phyloP scores from a whole-genome alignment of 2,113 vertebrate species.

The Nematolebias whitei region DNA sequence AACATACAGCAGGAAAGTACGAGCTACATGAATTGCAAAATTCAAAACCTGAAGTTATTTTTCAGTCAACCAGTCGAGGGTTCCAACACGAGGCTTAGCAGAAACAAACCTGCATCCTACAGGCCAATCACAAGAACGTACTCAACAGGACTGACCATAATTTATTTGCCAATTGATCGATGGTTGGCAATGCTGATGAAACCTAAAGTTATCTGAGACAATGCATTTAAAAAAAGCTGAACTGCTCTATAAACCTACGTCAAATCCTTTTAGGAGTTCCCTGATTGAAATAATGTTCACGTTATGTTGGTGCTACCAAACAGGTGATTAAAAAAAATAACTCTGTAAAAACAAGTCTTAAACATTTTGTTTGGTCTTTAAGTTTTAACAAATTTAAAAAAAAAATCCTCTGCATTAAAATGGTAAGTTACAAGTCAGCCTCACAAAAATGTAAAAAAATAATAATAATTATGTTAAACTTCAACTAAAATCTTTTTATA shows the following conservation, averaged over 20 bases:
- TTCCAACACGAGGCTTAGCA: too few relatives aligned
- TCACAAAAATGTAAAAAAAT: constrained; percentile 1
- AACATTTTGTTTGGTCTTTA: not conserved
- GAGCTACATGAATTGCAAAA: too few relatives aligned
- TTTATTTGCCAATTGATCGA: not conserved
- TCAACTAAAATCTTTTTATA: constrained; percentile 6
- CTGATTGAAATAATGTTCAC: not conserved
- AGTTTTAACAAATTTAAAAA: not conserved
- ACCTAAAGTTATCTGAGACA: constrained; percentile 9
- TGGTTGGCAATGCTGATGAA: constrained; percentile 15
- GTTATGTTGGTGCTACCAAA: constrained; percentile 16
- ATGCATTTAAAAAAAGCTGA: not conserved
- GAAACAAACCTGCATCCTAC: too few relatives aligned
- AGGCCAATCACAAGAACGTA: not conserved
- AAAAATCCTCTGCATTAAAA: constrained; percentile 49
- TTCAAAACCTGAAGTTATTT: too few relatives aligned
- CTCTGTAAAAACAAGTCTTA: constrained; percentile 7
- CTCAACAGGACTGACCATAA: not conserved
- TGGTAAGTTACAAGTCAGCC: constrained; percentile 5
- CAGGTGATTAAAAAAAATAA: not conserved
- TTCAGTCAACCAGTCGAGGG: too few relatives aligned
- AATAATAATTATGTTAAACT: constrained; percentile 4
- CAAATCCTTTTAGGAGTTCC: too few relatives aligned
- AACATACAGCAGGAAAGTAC: too few relatives aligned
- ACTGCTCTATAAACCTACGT: not conserved